Base-by-base conservation (phyloP, 1,140 invertebrate genomes). In the Drosophila miranda region DNA sequence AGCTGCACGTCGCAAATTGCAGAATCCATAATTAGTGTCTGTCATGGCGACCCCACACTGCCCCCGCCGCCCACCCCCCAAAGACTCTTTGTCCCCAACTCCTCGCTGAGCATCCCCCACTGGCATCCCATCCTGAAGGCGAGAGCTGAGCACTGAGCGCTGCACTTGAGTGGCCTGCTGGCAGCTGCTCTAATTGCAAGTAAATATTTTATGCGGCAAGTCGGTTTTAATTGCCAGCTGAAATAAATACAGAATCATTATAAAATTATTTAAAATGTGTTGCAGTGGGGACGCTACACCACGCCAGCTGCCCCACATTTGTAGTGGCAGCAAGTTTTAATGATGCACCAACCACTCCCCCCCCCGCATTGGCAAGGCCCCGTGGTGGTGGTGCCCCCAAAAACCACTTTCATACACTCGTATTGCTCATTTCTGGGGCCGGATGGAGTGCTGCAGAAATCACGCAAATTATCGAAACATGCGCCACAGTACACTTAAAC, bases 381-480 rank as follows among this genome's bases (percentile, higher is more conserved):
- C 30, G 8, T 7, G 30, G 8, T 9, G 8, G 2, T 30, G 30
- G 30, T 0, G 30, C 30, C 63, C 63, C 49, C 73, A 61, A 21
- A 54, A 68, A 56, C 59, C 45, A 58, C 66, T 56, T 55, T 64
- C 54, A 71, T 56, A 63, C 60, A 51, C 55, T 63, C 56, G 51
- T 43, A 14, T 41, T 66, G 60, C 71, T 74, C 53, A 43, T 56
- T 58, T 75, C 63, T 76, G 73, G 64, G 34, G 50, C 55, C 50
- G 75, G 55, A 44, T 77, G 66, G 82, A 87, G 34, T 38, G 34
- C 34, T 88, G 83, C 83, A 87, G 75, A 86, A 88, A 87, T 87
- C 83, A 88, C 82, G 82, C 83, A 87, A 87, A 87, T 87, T 87
- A 87, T 87, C 82, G 83, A 88, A 87, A 87, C 75, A 87, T 88